Conservation (phyloP, 2,113 vertebrate species). For the Glareola pratincola region DNA sequence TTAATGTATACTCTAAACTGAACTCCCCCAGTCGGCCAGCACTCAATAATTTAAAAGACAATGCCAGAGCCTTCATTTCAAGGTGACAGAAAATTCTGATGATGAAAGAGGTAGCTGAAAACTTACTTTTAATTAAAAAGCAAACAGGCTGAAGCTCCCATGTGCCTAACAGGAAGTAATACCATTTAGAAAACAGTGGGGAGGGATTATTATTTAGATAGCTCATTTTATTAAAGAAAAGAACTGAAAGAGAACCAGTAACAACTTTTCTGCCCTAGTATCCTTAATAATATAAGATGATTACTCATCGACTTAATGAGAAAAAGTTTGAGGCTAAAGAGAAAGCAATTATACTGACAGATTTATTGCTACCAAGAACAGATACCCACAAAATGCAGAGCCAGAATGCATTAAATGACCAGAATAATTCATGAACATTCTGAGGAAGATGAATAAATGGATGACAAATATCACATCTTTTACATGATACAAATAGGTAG, state of each 20-base stretch:
- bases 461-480: not conserved
- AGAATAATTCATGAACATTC: constrained; percentile 31
- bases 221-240: constrained; percentile 49
- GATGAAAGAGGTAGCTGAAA: constrained; percentile 66
- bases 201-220: constrained; percentile 52
- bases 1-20: constrained; percentile 69
- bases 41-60: constrained; percentile 73
- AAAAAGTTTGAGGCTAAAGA: constrained; percentile 49
- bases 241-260: constrained; percentile 41
- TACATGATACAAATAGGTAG: not conserved
- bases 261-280: constrained; percentile 12
- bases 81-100: constrained; percentile 73
- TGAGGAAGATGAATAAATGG: not conserved
- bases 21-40: constrained; percentile 23
- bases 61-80: constrained; percentile 62
- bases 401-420: constrained; percentile 8
- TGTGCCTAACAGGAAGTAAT: constrained; percentile 37
- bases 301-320: constrained; percentile 42
- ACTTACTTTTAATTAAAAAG: constrained; percentile 72
- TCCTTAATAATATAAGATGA: constrained; percentile 45
- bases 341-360: constrained; percentile 54
- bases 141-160: constrained; percentile 40
- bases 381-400: not conserved
- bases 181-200: constrained; percentile 19
- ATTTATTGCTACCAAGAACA: constrained; percentile 29